Evolutionary conservation across 2,888 invertebrate species (phyloP), one percentile per base, ranked within the genome.

Genomic region (Hedychridium roseum): DNA sequence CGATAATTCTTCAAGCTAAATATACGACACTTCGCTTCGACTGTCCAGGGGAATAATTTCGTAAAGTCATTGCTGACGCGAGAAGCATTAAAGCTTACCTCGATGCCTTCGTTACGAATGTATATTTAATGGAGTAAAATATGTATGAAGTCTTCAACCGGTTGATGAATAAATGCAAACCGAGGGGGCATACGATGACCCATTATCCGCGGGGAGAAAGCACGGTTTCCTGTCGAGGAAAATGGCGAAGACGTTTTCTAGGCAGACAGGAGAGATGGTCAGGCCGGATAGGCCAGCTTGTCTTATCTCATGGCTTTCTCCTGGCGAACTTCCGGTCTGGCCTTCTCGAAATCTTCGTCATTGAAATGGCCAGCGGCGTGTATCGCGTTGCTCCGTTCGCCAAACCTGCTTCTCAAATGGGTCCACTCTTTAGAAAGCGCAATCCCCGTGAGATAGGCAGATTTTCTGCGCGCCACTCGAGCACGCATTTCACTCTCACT

Each of bases 381-480:
- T n/a, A n/a, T n/a, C n/a, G 23, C 9, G 32, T 31, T 30, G 23
- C 23, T 27, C 36, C 20, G 17, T 28, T 11, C 14, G 27, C 17
- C 23, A 26, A 11, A n/a, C n/a, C 12, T 18, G 23, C 28, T 30
- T 38, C 12, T 12, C 37, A 46, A 60, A 54, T 44, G 45, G 43
- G 56, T 37, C 28, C 50, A 51, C 50, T 53, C 39, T 49, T 60
- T 60, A 60, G 60, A 60, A 60, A 60, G 57, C 48, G 43, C 57
- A 38, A 17, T 21, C 16, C 20, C 11, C 15, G 14, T 38, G 16
- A 37, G 42, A 37, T 41, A 38, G 43, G 23, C 30, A 18, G 39
- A 32, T 30, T 49, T 43, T 32, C 31, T 11, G 14, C 17, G 14
- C 28, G 2, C 12, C 12, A 30, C 37, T 16, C 27, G 28, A 32